Base-by-base conservation (phyloP, 2,113 vertebrate species). In the Alethe diademata region DNA sequence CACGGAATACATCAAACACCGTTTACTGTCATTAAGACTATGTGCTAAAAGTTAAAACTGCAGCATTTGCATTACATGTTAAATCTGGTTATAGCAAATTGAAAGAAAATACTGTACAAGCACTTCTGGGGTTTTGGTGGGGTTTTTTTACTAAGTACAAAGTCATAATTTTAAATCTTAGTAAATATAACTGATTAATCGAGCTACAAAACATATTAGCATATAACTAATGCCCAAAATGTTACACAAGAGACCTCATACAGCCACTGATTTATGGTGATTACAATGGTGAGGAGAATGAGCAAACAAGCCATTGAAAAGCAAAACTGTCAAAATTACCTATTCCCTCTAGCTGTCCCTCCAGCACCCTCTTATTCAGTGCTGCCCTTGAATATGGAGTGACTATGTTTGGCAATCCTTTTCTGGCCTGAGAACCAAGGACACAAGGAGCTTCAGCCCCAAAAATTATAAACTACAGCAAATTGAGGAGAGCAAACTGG, bases 121-220 rank as follows among this genome's bases (percentile, higher is more conserved):
- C 15, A 56, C 26, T 88, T 43, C 51, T 69, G 14, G 6, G 3
- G 13, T 19, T 74, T 70, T 62, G 10, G 25, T 29, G 6, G 29
- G 5, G 0, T 36, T 92, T 92, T 50, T 48, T 48, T 48, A 51
- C 40, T 42, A 79, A 93, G 61, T 90, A 79, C 28, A 81, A 51
- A 75, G 57, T 57, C 57, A 58, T 81, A 71, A 95, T 80, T 95
- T 86, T 67, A 69, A 91, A 91, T 93, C 91, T 83, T 48, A 67
- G 56, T 76, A 93, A 95, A 94, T 93, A 50, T 6, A 95, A 78
- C 31, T 67, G 26, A 74, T 83, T 91, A 71, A 42, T 29, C 15
- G 61, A 76, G 36, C 73, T 88, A 78, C 62, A 50, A 48, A 97
- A 85, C 17, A 51, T 58, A 86, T 86, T 81, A 84, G 33, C 70